phyloP scores from a whole-genome alignment of 2,113 vertebrate species.

The Orientallactaga bullata region DNA sequence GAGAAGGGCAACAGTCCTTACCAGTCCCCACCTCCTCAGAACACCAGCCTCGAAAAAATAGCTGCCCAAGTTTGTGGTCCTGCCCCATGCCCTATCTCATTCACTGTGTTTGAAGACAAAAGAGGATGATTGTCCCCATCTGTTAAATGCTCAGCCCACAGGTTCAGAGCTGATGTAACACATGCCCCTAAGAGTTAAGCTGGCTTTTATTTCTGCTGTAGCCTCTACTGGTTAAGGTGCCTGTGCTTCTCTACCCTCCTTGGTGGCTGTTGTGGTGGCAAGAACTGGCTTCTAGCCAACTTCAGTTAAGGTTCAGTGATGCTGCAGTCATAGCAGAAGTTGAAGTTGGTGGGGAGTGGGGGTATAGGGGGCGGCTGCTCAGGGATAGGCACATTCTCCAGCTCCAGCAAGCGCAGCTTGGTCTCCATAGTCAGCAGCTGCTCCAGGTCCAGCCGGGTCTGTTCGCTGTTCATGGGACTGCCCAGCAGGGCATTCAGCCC shows the following conservation, averaged over 20 bases:
- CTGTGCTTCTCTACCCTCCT: neutral
- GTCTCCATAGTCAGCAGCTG: conserved; percentile 98
- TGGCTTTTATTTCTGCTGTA: conserved; percentile 76
- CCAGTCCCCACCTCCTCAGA: neutral
- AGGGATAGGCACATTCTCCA: conserved; percentile 96
- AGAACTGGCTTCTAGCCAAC: neutral
- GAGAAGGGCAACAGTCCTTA: neutral
- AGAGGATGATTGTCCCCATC: neutral
- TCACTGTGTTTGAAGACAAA: conserved; percentile 7
- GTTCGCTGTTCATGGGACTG: conserved; percentile 94
- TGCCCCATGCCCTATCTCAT: neutral
- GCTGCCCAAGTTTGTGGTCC: neutral
- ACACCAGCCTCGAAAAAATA: neutral
- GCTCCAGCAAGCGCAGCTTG: conserved; percentile 96
- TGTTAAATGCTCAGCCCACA: conserved; percentile 6
- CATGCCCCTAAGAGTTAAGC: conserved; percentile 41
- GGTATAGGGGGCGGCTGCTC: conserved; percentile 93
- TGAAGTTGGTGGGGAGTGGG: conserved; percentile 96
- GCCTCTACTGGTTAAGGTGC: neutral
- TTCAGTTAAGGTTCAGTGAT: conserved; percentile 72
- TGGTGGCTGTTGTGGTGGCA: neutral
- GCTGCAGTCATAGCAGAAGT: conserved; percentile 98
- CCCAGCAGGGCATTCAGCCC: conserved; percentile 95
- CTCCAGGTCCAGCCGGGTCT: conserved; percentile 95
- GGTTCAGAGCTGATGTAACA: conserved; percentile 49